These are phyloP conservation scores for Anas bahamensis DNA, from an alignment of 2,797 vertebrate genomes.

Conservation along the genomic window DNA sequence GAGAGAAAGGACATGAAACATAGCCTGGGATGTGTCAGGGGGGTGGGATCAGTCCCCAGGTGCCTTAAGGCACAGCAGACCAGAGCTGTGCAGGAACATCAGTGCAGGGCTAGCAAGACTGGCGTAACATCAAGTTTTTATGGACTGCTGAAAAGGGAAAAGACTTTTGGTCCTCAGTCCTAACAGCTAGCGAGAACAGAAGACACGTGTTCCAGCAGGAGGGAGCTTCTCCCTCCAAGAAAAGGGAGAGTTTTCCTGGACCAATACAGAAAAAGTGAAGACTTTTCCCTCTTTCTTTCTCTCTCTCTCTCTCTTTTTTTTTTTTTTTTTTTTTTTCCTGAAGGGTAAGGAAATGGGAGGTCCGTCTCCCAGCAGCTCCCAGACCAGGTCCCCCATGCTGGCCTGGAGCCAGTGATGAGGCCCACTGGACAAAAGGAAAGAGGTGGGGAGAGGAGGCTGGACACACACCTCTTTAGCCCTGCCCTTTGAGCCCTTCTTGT, in stretches of 20 bases:
- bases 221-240: conserved; percentile 35
- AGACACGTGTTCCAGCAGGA: neutral
- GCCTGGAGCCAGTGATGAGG: neutral
- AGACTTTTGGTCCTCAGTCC: neutral
- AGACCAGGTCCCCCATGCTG: neutral
- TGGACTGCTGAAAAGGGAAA: conserved; percentile 37
- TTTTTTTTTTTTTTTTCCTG: neutral
- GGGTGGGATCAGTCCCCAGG: neutral
- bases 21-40: neutral
- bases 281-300: neutral
- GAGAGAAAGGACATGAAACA: neutral
- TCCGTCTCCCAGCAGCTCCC: neutral
- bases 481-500: neutral
- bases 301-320: no score
- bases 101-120: neutral
- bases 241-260: conserved; percentile 46
- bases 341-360: neutral
- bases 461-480: neutral
- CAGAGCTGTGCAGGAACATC: neutral
- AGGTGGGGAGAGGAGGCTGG: neutral
- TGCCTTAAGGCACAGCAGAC: neutral
- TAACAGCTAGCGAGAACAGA: conserved; percentile 45
- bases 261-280: neutral
- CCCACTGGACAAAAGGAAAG: neutral
- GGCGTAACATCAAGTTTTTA: conserved; percentile 72